These are phyloP conservation scores for Fistularia commersonii DNA, from an alignment of 2,797 vertebrate species.

Conservation along the genomic window DNA sequence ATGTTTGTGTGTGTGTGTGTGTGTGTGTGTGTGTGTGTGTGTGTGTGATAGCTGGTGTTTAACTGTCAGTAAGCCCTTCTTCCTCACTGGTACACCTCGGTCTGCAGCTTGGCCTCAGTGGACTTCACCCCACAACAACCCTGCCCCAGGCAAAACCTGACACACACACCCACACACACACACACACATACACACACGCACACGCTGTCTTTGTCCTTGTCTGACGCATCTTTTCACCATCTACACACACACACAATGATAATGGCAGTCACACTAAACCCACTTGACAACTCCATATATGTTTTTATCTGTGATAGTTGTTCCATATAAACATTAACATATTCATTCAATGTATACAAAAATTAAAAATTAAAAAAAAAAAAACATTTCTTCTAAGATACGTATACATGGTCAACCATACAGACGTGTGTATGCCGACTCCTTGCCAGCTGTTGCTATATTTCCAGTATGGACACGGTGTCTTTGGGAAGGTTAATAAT, in stretches of 20 bases:
- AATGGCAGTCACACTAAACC: constrained; percentile 12
- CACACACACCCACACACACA: background rate
- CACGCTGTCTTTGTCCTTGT: background rate
- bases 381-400: too few relatives aligned
- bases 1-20: too few relatives aligned
- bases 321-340: too few relatives aligned
- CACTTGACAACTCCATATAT: constrained; percentile 27
- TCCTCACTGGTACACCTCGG: constrained; percentile 28
- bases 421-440: too few relatives aligned
- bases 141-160: constrained; percentile 32
- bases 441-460: too few relatives aligned
- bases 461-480: too few relatives aligned
- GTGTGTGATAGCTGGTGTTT: constrained; percentile 37
- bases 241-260: background rate
- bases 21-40: too few relatives aligned
- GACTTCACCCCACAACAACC: constrained; percentile 40
- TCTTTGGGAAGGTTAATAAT: too few relatives aligned
- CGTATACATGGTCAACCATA: too few relatives aligned
- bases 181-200: background rate
- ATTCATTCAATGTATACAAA: too few relatives aligned
- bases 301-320: constrained; percentile 3
- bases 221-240: constrained; percentile 12
- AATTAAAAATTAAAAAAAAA: too few relatives aligned
- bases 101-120: constrained; percentile 31
- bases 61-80: constrained; percentile 44